Conservation (phyloP, 35 echinoderm and acorn worm species). For the Holothuria glaberrima region DNA sequence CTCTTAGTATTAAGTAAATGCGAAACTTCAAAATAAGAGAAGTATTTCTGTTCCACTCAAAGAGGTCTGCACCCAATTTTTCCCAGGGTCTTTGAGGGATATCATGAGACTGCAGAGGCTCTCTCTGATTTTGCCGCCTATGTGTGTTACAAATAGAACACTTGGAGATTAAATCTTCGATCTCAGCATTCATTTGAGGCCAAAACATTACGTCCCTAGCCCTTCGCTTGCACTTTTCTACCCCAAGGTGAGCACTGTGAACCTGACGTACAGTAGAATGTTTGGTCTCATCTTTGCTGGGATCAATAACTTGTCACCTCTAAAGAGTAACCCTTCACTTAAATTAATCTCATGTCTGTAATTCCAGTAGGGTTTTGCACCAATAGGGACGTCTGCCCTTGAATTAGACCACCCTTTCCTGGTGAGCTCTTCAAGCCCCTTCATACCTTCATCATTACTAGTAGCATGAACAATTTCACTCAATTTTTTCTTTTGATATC, state of each 20-base stretch:
- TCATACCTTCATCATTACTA: conserved; percentile 3
- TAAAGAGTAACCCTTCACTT: not conserved
- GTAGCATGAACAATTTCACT: conserved; percentile 18
- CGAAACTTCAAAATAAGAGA: not conserved
- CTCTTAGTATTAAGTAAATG: not conserved
- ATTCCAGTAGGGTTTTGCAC: not conserved
- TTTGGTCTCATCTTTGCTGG: not conserved
- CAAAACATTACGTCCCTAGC: not conserved
- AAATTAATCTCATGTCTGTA: not conserved
- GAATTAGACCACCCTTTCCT: not conserved
- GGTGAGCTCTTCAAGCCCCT: not conserved
- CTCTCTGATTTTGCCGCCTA: not conserved
- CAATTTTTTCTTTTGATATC: too few relatives aligned
- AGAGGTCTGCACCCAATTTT: not conserved
- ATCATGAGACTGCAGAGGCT: not conserved
- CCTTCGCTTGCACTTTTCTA: not conserved
- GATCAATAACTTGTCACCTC: not conserved
- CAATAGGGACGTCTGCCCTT: not conserved
- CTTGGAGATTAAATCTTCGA: not conserved
- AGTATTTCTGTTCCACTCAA: not conserved
- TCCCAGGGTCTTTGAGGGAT: not conserved
- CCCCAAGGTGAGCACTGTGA: not conserved
- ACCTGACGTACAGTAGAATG: not conserved
- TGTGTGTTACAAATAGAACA: not conserved
- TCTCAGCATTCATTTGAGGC: not conserved